Conservation (phyloP, 92 coral and sea anemone species). For the Porites lobata region DNA sequence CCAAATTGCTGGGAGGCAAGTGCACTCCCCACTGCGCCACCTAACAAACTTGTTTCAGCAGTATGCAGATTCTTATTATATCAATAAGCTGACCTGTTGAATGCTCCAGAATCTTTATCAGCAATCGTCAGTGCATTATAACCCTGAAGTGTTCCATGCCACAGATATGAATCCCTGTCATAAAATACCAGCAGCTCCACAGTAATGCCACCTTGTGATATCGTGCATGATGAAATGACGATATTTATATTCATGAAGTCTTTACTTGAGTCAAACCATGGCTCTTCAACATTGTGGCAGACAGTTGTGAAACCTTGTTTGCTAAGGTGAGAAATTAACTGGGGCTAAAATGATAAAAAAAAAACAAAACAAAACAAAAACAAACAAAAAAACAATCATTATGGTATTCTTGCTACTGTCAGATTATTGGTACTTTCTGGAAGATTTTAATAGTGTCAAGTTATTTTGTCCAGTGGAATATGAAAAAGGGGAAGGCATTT, state of each 20-base stretch:
- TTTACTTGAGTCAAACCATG: constrained; percentile 52
- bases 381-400: neutral
- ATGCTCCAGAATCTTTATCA: constrained; percentile 46
- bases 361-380: neutral
- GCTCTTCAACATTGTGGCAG: constrained; percentile 70
- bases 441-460: neutral
- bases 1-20: too few relatives aligned
- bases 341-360: constrained; percentile 1
- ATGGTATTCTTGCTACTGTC: too few relatives aligned
- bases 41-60: too few relatives aligned
- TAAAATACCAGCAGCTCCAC: constrained; percentile 71
- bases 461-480: too few relatives aligned
- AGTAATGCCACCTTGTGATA: constrained; percentile 9
- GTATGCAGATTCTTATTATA: too few relatives aligned
- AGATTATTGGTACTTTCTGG: neutral
- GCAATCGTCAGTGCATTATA: neutral
- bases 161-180: constrained; percentile 57
- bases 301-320: constrained; percentile 45
- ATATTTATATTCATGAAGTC: constrained; percentile 31
- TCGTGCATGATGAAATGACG: constrained; percentile 22
- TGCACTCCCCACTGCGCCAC: too few relatives aligned
- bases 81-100: constrained; percentile 26
- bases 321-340: constrained; percentile 13
- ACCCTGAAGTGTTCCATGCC: constrained; percentile 72
- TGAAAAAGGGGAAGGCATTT: too few relatives aligned